Base-by-base conservation (phyloP, 1,140 invertebrate species). In the Zaprionus capensis region DNA sequence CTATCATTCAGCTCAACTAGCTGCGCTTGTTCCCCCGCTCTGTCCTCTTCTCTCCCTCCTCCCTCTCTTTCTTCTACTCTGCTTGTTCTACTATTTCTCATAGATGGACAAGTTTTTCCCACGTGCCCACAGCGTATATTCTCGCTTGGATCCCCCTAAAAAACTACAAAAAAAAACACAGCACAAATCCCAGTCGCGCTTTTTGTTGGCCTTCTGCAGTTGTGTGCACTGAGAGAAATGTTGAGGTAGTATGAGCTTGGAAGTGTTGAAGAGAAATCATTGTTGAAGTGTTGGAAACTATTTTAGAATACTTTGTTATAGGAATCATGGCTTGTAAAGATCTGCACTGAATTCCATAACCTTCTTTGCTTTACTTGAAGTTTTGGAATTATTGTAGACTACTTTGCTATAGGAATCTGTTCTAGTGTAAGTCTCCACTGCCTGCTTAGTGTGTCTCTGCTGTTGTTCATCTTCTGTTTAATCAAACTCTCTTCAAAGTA, bases 101-200 rank as follows among this genome's bases (percentile, higher is more conserved):
- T 31, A 20, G 49, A 17, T 26, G 36, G 67, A 49, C 67, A 71
- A 61, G 41, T 59, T 44, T 67, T 76, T 76, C 74, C 74, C 74
- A 76, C 69, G 63, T 31, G 64, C 22, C 61, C 38, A 56, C 59
- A 65, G 31, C 53, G 58, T 51, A 64, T 57, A 56, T 64, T 36
- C 62, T 34, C 22, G 11, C 9, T 11, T 41, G 36, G 15, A 3
- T 15, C 20, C 20, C 17, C 17, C 34, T 12, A 22, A 34, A 44
- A 24, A 26, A 26, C 24, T 0, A 26, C 5, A 63, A 1, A 20
- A 38, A 24, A 31, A 24, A 63, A 55, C 57, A 36, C 31, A 71
- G 44, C 56, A 53, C 57, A 69, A 69, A 24, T 61, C 57, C 20
- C 49, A 57, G 64, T n/a, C 14, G 22, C 20, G 11, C 11, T 56